Evolutionary conservation across 92 coral and sea anemone species (phyloP).

Genomic region (Anthopleura xanthogrammica): DNA sequence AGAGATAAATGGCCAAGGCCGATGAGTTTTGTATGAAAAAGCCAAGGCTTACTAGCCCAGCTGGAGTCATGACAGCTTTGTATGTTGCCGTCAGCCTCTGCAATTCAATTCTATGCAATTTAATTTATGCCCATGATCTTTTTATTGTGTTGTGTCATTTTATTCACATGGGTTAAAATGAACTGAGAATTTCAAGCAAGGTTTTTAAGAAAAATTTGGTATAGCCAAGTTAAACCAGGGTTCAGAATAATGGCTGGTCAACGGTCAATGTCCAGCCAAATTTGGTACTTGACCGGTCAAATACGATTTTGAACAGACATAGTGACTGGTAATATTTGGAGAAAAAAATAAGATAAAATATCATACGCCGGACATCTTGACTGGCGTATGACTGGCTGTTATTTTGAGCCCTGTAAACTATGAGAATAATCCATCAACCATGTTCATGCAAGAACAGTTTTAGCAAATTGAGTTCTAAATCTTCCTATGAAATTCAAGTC

Average conservation of each 20-base stretch:
- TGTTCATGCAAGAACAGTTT: not conserved
- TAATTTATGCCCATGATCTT: slow-evolving; percentile 12
- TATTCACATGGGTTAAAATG: slow-evolving; percentile 6
- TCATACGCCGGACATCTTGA: too few species aligned
- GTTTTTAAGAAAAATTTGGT: not conserved
- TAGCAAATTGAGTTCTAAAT: not conserved
- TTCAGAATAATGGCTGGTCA: not conserved
- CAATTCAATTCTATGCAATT: slow-evolving; percentile 19
- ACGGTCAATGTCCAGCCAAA: too few species aligned
- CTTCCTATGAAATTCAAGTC: not conserved
- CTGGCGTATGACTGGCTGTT: too few species aligned
- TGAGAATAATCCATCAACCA: not conserved
- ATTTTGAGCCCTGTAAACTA: too few species aligned
- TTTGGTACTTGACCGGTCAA: too few species aligned
- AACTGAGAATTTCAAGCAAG: not conserved
- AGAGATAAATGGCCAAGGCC: slow-evolving; percentile 20
- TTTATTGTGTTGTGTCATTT: not conserved
- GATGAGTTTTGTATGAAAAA: slow-evolving; percentile 4
- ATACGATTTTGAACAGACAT: too few species aligned
- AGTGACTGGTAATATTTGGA: too few species aligned
- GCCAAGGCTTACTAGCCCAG: slow-evolving; percentile 7
- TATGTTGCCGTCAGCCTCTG: not conserved
- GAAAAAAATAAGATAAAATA: too few species aligned
- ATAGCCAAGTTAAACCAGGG: not conserved
- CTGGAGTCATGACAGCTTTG: not conserved